phyloP scores from a whole-genome alignment of 2,797 vertebrate genomes.

The Staurois parvus region DNA sequence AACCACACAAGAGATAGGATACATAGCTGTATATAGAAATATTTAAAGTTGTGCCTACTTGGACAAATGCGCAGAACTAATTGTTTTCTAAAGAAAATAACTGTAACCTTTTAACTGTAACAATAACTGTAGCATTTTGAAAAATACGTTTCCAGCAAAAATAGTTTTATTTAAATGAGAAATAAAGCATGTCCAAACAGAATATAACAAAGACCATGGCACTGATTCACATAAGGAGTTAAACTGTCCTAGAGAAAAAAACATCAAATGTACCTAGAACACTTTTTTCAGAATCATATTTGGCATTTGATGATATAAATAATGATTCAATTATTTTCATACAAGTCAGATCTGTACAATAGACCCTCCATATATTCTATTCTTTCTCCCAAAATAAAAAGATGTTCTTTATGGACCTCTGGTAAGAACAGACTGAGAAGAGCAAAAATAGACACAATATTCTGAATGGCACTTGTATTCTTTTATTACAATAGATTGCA shows the following conservation, averaged over 20 bases:
- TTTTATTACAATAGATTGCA: conserved; percentile 37
- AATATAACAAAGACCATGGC: conserved; percentile 12
- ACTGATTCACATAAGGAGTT: conserved; percentile 20
- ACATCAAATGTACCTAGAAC: conserved; percentile 51
- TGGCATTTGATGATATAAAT: conserved; percentile 57
- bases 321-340: conserved; percentile 60
- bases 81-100: conserved; percentile 12
- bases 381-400: conserved; percentile 46
- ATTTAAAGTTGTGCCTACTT: neutral
- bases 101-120: neutral
- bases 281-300: conserved; percentile 34
- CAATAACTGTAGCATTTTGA: neutral
- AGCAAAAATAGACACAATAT: conserved; percentile 28
- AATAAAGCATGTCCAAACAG: conserved; percentile 23
- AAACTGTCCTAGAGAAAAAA: conserved; percentile 22
- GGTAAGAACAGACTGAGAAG: conserved; percentile 7
- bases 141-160: neutral
- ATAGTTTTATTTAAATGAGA: conserved; percentile 19
- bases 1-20: too few species aligned
- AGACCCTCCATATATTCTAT: conserved; percentile 18
- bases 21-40: neutral
- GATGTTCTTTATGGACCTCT: conserved; percentile 11
- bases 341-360: conserved; percentile 28
- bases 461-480: conserved; percentile 33
- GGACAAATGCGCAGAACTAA: neutral